Conservation (phyloP, 2,113 vertebrate species). For the Thomomys bottae region DNA sequence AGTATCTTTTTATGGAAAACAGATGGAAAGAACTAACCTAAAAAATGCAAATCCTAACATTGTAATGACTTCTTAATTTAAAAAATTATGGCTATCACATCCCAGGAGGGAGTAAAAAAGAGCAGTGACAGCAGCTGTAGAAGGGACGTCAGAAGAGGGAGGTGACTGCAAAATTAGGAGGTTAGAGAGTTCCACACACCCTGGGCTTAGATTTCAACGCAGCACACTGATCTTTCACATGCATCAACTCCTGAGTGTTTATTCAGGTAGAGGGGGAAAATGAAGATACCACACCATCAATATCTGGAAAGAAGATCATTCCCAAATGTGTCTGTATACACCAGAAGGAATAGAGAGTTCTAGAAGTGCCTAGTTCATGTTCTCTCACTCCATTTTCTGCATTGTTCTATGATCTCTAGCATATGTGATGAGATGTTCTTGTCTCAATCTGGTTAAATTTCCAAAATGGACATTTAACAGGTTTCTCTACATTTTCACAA, state of each 20-base stretch:
- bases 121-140: neutral
- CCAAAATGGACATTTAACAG: neutral
- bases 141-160: neutral
- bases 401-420: neutral
- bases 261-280: neutral
- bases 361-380: neutral
- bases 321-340: neutral
- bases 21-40: constrained; percentile 66
- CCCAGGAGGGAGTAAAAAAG: neutral
- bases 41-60: constrained; percentile 65
- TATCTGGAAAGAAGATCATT: neutral
- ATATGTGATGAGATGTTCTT: neutral
- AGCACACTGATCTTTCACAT: fast-evolving
- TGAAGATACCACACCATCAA: neutral
- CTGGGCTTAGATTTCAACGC: neutral
- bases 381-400: neutral
- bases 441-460: neutral
- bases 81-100: constrained; percentile 34
- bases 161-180: neutral
- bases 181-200: neutral
- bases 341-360: neutral
- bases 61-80: constrained; percentile 68
- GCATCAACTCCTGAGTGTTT: fast-evolving
- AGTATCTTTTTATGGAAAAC: constrained; percentile 70
- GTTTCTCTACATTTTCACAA: neutral